Base-by-base conservation (phyloP, 2,113 vertebrate genomes). In the Chitala chitala region DNA sequence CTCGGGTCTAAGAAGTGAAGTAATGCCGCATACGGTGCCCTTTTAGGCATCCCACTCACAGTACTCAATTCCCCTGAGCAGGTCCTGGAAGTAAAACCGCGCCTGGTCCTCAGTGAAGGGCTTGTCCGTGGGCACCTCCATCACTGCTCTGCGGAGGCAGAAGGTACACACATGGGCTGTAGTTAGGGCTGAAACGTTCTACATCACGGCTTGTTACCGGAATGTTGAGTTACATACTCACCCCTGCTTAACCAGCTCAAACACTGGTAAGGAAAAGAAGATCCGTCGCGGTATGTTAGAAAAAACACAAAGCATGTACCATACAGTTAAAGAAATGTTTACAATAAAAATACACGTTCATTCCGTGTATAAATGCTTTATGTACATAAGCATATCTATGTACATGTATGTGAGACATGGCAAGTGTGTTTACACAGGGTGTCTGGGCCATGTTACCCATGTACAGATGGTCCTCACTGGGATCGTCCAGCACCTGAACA, bases 21-120 rank as follows among this genome's bases (percentile, higher is more conserved):
- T n/a, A n/a, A n/a, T n/a, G n/a, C n/a, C n/a, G n/a, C n/a, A n/a
- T n/a, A n/a, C n/a, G n/a, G n/a, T n/a, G 29, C 15, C 1, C 29
- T 26, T 31, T 31, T 31, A 36, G 31, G 6, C 31, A 1, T 26
- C 17, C 24, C 48, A 90, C 96, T 97, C 85, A 99, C 96, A 82
- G 78, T 95, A 99, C 83, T 98, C 96, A 1, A 99, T 98, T 88
- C 97, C 97, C 87, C 95, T 94, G 84, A 98, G 93, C 78, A 99
- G 87, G 82, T 98, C 97, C 83, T 96, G 94, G 88, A 98, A 98
- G 89, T 98, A 98, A 86, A 98, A 98, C 1, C 96, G 93, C 38
- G 94, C 93, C 86, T 97, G 95, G 80, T 96, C 94, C 83, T 98
- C 97, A 0, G 93, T 94, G 53, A 99, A 93, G 0, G 93, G 92